Base-by-base conservation (phyloP, 2,888 invertebrate genomes). In the Papilio demoleus region DNA sequence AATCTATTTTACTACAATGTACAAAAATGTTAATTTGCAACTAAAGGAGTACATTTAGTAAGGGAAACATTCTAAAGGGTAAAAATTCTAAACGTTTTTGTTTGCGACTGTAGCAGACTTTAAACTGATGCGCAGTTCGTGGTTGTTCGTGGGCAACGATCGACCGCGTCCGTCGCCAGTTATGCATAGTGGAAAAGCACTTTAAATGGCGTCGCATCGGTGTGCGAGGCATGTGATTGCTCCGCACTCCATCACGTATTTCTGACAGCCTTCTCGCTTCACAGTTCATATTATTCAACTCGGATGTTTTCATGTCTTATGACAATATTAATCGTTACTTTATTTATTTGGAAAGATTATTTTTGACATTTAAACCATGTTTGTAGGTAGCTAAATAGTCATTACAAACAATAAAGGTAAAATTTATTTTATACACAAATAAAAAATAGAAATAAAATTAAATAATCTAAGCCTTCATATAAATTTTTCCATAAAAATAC, bases 201-300 rank as follows among this genome's bases (percentile, higher is more conserved):
- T 12, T 47, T 17, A 56, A n/a, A 4, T 31, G 3, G 17, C 31
- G 53, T 56, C 27, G 31, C n/a, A 12, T 47, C 47, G 11, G 53
- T 27, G 53, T 4, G 31, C 3, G 53, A 3, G 27, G 19, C 34
- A 17, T 59, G 24, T 64, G 45, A 68, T 68, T 63, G 47, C 64
- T 59, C 58, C 59, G 12, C 31, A 59, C 60, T 68, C 59, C 19
- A 56, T 63, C 63, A 62, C 38, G 68, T 64, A 64, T 59, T 64
- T 50, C 59, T 64, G 59, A 68, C 63, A 64, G 59, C 47, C 9
- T 59, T 59, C 38, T 9, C 34, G 47, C 11, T 47, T 50, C 45
- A 31, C n/a, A 63, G 24, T 53, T 53, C 31, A 19, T 50, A 59
- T 50, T 50, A 59, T 50, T 66, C 24, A 47, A 12, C 47, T 56